Percentiles rank a stretch among this genome's conserved stretches.
phyloP scores from a whole-genome alignment of 2,113 vertebrate genomes.

The Alouatta palliata region DNA sequence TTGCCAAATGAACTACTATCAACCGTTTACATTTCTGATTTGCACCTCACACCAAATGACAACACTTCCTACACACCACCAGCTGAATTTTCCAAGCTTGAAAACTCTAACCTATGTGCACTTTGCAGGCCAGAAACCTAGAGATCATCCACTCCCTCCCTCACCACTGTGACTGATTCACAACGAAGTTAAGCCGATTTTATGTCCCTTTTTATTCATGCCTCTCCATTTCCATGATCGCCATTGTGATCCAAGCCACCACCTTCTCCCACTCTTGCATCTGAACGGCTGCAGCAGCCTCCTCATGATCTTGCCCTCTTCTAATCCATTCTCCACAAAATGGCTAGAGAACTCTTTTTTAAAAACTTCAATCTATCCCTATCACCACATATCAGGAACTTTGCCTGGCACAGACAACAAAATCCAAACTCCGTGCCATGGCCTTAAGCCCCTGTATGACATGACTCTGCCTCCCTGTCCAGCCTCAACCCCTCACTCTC shows the following conservation, averaged over 20 bases:
- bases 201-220: not conserved
- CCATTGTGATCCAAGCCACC: not conserved
- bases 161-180: not conserved
- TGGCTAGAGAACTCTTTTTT: not conserved
- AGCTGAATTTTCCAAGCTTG: not conserved
- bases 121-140: not conserved
- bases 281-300: not conserved
- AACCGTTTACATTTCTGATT: not conserved
- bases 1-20: not conserved
- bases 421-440: not conserved
- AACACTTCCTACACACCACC: not conserved
- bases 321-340: not conserved
- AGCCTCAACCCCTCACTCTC: not conserved
- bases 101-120: not conserved
- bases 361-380: not conserved
- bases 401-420: not conserved
- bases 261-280: not conserved
- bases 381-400: not conserved
- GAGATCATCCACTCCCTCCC: not conserved
- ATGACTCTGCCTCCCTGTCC: not conserved
- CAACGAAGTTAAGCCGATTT: not conserved
- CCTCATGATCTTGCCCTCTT: not conserved
- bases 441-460: not conserved
- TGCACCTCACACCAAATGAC: not conserved
- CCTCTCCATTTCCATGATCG: not conserved